These are phyloP conservation scores for Hipparchia semele DNA, from an alignment of 2,888 invertebrate species.

Conservation along the genomic window DNA sequence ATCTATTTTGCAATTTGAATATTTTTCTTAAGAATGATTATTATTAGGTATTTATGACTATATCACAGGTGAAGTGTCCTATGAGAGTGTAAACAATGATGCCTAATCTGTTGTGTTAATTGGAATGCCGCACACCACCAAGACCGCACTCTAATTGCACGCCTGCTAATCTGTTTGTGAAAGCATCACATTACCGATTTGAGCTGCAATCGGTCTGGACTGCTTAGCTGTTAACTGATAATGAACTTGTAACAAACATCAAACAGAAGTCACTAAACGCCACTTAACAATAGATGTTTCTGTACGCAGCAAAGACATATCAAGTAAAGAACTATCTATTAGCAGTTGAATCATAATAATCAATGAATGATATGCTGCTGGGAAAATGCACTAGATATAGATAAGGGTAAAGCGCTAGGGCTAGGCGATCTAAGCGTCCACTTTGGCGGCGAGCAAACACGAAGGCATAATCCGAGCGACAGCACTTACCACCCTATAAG, in stretches of 20 bases:
- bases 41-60: neutral
- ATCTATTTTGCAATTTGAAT: neutral
- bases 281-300: constrained; percentile 21
- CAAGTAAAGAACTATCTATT: too few species aligned
- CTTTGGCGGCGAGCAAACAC: constrained; percentile 57
- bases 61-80: neutral
- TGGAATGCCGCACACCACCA: constrained; percentile 60
- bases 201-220: constrained; percentile 33
- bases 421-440: constrained; percentile 69
- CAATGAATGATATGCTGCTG: neutral
- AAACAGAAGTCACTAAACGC: constrained; percentile 6
- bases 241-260: constrained; percentile 15
- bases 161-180: constrained; percentile 76
- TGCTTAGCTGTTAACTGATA: constrained; percentile 23
- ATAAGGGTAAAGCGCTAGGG: constrained; percentile 38
- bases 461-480: constrained; percentile 37
- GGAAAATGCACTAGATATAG: constrained; percentile 67
- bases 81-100: constrained; percentile 62
- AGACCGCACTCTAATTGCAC: constrained; percentile 75
- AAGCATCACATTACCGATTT: constrained; percentile 61
- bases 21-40: neutral
- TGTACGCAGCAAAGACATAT: neutral
- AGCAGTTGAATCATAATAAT: neutral
- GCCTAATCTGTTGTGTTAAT: constrained; percentile 77
- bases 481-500: constrained; percentile 54